Evolutionary conservation across 1,140 invertebrate species (phyloP).

Genomic region (Pteromalus puparum): DNA sequence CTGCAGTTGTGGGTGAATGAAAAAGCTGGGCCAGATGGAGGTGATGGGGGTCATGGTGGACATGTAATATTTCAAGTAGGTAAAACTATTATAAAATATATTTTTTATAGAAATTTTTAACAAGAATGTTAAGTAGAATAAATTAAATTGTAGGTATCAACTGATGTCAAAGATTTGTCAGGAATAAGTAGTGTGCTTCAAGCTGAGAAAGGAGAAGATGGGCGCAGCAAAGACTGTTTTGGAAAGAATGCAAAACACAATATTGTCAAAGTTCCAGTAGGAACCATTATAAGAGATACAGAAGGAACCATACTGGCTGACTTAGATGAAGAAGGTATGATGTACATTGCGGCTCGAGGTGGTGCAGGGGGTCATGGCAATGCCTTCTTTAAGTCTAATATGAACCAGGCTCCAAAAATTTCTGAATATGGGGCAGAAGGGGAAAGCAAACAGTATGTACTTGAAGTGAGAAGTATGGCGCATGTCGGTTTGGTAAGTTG

Average conservation of each 20-base stretch:
- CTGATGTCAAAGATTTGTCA: slow-evolving; percentile 84
- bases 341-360: slow-evolving; percentile 95
- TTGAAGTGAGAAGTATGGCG: slow-evolving; percentile 96
- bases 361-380: slow-evolving; percentile 98
- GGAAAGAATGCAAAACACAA: slow-evolving; percentile 91
- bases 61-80: slow-evolving; percentile 92
- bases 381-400: slow-evolving; percentile 90
- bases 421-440: slow-evolving; percentile 93
- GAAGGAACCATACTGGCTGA: slow-evolving; percentile 83
- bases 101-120: background rate
- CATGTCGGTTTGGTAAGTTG: slow-evolving; percentile 89
- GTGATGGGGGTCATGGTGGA: slow-evolving; percentile 97
- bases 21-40: slow-evolving; percentile 94
- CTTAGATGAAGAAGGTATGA: slow-evolving; percentile 81
- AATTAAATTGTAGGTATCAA: slow-evolving; percentile 74
- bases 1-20: slow-evolving; percentile 87
- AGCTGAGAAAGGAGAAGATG: slow-evolving; percentile 84
- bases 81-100: slow-evolving; percentile 39
- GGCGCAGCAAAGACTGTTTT: slow-evolving; percentile 85
- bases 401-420: slow-evolving; percentile 88
- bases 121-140: background rate
- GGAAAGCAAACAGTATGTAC: slow-evolving; percentile 82
- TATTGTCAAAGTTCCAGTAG: slow-evolving; percentile 89
- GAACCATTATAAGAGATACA: slow-evolving; percentile 86
- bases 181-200: slow-evolving; percentile 79